These are phyloP conservation scores for Lydus trimaculatus DNA, from an alignment of 2,888 invertebrate genomes.

Conservation along the genomic window DNA sequence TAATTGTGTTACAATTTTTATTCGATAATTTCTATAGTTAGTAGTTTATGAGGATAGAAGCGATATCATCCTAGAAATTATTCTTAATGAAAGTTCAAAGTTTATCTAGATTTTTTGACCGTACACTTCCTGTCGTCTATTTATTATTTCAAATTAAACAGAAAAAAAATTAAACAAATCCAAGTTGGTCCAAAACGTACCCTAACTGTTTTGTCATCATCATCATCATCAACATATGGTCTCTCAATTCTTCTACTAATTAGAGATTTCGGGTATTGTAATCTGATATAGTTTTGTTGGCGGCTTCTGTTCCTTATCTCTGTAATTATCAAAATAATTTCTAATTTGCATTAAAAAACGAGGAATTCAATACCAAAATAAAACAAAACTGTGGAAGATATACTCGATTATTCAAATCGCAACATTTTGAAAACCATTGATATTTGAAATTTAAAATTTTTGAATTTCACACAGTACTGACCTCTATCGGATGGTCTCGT, in stretches of 20 bases:
- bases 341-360: background rate
- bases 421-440: no score
- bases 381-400: no score
- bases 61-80: background rate
- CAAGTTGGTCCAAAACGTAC: background rate
- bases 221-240: background rate
- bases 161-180: background rate
- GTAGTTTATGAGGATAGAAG: background rate
- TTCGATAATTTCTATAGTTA: background rate
- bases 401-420: no score
- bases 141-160: background rate
- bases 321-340: background rate
- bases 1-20: background rate
- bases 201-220: background rate
- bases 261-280: constrained; percentile 8
- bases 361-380: no score
- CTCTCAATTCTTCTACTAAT: background rate
- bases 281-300: background rate
- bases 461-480: no score
- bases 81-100: constrained; percentile 1
- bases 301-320: background rate
- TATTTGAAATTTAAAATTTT: no score
- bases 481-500: no score
- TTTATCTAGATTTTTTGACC: background rate
- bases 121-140: background rate